Evolutionary conservation across 2,888 invertebrate genomes (phyloP).

Genomic region (Carpatolechia fugitivella): DNA sequence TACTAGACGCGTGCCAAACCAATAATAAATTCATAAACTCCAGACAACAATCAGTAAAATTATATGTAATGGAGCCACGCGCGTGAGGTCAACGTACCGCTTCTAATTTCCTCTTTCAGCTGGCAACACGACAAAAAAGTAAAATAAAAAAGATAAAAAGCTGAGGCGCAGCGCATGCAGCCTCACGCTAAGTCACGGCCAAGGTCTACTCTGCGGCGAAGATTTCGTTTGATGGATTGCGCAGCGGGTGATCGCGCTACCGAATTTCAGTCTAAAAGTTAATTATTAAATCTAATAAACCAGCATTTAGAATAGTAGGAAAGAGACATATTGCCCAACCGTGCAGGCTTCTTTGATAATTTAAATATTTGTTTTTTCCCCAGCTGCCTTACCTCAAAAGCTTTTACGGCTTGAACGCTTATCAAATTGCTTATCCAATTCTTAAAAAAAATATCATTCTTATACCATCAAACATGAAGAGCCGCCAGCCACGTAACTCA

Average conservation of each 20-base stretch:
- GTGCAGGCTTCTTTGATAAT: too few species aligned
- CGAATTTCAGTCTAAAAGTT: background rate
- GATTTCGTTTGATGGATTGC: background rate
- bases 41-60: constrained; percentile 25
- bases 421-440: too few species aligned
- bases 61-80: constrained; percentile 26
- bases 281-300: background rate
- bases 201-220: background rate
- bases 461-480: too few species aligned
- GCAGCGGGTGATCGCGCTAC: constrained; percentile 1
- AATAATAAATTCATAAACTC: constrained; percentile 20
- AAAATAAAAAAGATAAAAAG: constrained; percentile 35
- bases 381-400: too few species aligned
- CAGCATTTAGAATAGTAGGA: background rate
- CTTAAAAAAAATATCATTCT: too few species aligned
- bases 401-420: too few species aligned
- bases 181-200: constrained; percentile 39
- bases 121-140: constrained; percentile 37
- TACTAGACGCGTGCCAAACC: background rate
- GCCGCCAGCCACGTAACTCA: too few species aligned
- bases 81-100: constrained; percentile 30
- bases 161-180: constrained; percentile 33
- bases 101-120: constrained; percentile 42
- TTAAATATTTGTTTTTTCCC: too few species aligned
- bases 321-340: too few species aligned